These are phyloP conservation scores for Dryomyza anilis DNA, from an alignment of 2,888 invertebrate species.

Conservation along the genomic window DNA sequence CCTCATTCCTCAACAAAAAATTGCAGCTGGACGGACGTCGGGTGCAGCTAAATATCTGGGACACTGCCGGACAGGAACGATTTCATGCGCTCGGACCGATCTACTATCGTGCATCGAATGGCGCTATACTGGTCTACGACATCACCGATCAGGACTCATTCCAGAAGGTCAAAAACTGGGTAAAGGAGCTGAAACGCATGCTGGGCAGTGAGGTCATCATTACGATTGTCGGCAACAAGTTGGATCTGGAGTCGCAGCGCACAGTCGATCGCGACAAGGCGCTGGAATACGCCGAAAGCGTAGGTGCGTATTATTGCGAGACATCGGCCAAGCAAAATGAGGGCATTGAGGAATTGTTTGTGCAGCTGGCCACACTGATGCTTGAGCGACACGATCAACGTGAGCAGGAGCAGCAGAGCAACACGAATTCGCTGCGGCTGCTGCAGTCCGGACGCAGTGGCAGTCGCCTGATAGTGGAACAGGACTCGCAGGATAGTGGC, in stretches of 20 bases:
- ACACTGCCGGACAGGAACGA: constrained; percentile 96
- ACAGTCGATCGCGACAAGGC: constrained; percentile 85
- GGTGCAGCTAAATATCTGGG: constrained; percentile 92
- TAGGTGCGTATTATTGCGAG: constrained; percentile 89
- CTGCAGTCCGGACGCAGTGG: constrained; percentile 36
- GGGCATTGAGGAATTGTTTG: constrained; percentile 89
- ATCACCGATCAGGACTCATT: constrained; percentile 97
- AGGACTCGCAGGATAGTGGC: constrained; percentile 37
- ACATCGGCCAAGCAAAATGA: constrained; percentile 92
- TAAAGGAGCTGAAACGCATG: constrained; percentile 95
- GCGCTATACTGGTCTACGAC: constrained; percentile 96
- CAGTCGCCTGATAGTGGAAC: constrained; percentile 37
- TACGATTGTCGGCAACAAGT: constrained; percentile 95
- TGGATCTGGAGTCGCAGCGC: constrained; percentile 90
- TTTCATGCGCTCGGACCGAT: constrained; percentile 97
- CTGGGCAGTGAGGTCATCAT: constrained; percentile 90
- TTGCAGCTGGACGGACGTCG: constrained; percentile 81
- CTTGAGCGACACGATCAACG: constrained; percentile 43
- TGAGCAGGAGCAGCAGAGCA: constrained; percentile 34
- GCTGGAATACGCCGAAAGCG: constrained; percentile 86
- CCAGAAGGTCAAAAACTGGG: constrained; percentile 97
- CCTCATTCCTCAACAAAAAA: constrained; percentile 94
- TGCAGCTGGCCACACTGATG: constrained; percentile 82
- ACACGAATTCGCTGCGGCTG: constrained; percentile 39
- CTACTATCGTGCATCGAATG: constrained; percentile 96